Evolutionary conservation across 2,888 invertebrate species (phyloP), one percentile per base, ranked within the genome.

Genomic region (Apodemia hepburni): DNA sequence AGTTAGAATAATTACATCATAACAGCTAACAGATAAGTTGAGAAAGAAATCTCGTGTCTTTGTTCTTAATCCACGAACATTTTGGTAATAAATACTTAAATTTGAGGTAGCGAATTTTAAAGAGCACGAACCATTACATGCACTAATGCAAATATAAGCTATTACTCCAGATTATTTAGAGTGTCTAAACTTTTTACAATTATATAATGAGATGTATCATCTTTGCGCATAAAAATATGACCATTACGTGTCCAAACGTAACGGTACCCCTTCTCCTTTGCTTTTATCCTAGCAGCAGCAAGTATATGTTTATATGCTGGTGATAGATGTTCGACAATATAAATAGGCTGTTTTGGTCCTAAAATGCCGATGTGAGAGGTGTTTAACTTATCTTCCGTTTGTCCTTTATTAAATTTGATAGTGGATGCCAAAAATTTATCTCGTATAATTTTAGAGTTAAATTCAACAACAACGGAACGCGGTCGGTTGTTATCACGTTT

Each of bases 71-170:
- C 65, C 67, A 35, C 65, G 57, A 4, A 57, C 54, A 59, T 68
- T 68, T 29, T 68, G 68, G 58, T 62, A 65, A 42, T 68, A 68
- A n/a, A 65, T 29, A 47, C 45, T 60, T 45, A 66, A 18, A 38
- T 61, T 59, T 33, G 11, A 33, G 3, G 1, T n/a, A 29, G 47
- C 54, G 22, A 54, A 54, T 54, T 51, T 57, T 60, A 33, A n/a
- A 22, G 15, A 4, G 11, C 22, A 35, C 11, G n/a, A 3, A 17
- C 15, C 42, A 42, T n/a, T 42, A 59, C 59, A 59, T 59, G 18
- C 45, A 45, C 3, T 15, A 4, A 38, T n/a, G 38, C 0, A 38
- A n/a, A 59, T 7, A 42, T 7, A 8, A 42, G 7, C 2, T 3
- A 18, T 42, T n/a, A 60, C 17, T 17, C 18, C 33, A 60, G 5